Evolutionary conservation across 1,140 invertebrate genomes (phyloP).

Genomic region (Belonocnema kinseyi): DNA sequence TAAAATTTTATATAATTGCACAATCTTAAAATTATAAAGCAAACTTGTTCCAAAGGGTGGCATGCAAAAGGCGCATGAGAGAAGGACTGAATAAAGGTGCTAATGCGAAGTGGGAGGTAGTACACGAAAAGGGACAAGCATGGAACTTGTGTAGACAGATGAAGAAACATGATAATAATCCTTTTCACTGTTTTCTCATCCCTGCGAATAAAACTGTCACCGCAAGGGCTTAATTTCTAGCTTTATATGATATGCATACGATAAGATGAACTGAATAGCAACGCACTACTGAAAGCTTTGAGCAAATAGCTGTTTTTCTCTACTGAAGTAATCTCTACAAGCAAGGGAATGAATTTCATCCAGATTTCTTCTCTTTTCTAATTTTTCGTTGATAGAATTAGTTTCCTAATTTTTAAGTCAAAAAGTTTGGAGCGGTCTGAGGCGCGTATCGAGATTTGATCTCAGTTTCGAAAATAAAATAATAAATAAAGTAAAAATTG

Average conservation of each 20-base stretch:
- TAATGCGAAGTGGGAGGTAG: neutral
- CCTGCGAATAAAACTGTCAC: slow-evolving; percentile 31
- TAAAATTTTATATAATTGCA: no score
- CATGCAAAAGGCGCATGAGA: neutral
- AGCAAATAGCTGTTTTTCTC: slow-evolving; percentile 1
- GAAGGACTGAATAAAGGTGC: neutral
- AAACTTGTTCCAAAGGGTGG: neutral
- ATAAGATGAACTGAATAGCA: slow-evolving; percentile 16
- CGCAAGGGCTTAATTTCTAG: slow-evolving; percentile 38
- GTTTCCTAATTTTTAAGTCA: no score
- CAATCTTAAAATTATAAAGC: no score
- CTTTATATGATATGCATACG: slow-evolving; percentile 18
- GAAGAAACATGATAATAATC: slow-evolving; percentile 44
- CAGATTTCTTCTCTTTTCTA: no score
- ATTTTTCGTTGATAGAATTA: no score
- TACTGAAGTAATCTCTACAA: neutral
- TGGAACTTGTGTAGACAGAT: slow-evolving; percentile 43
- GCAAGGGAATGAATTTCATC: neutral
- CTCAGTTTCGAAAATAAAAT: no score
- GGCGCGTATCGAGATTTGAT: no score
- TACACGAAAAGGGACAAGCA: slow-evolving; percentile 9
- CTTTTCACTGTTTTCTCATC: slow-evolving; percentile 34
- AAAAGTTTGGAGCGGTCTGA: no score
- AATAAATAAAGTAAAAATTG: no score
- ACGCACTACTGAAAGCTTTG: neutral